Evolutionary conservation across 2,888 invertebrate genomes (phyloP).

Genomic region (Fragum fragum): DNA sequence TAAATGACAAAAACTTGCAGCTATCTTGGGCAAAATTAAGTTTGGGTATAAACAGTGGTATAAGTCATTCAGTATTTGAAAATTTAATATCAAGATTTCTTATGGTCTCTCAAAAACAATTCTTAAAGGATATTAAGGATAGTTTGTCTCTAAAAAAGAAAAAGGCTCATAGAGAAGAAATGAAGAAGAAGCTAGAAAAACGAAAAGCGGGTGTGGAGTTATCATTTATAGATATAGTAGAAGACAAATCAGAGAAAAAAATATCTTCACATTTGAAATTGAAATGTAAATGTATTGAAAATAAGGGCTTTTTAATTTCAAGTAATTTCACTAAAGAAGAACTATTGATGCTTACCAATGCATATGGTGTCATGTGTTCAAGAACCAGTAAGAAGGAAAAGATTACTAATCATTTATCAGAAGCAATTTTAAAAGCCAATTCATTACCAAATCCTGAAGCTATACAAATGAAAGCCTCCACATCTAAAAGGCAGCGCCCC

Average conservation of each 20-base stretch:
- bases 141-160: constrained; percentile 36
- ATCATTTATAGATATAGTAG: constrained; percentile 31
- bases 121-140: constrained; percentile 48
- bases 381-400: neutral
- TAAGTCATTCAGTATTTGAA: constrained; percentile 19
- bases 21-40: constrained; percentile 30
- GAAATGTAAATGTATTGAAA: constrained; percentile 30
- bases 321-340: constrained; percentile 7
- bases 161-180: constrained; percentile 51
- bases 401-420: neutral
- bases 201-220: constrained; percentile 32
- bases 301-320: neutral
- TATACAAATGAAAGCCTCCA: neutral
- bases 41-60: constrained; percentile 8
- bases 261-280: constrained; percentile 40
- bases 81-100: constrained; percentile 30
- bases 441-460: neutral
- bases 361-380: constrained; percentile 8
- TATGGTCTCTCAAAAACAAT: constrained; percentile 54
- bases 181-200: constrained; percentile 38
- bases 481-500: constrained; percentile 20
- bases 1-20: constrained; percentile 33
- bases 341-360: constrained; percentile 10
- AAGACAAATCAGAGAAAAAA: constrained; percentile 32
- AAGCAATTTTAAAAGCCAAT: neutral